Base-by-base conservation (phyloP, 2,113 vertebrate genomes). In the Dipodomys merriami region DNA sequence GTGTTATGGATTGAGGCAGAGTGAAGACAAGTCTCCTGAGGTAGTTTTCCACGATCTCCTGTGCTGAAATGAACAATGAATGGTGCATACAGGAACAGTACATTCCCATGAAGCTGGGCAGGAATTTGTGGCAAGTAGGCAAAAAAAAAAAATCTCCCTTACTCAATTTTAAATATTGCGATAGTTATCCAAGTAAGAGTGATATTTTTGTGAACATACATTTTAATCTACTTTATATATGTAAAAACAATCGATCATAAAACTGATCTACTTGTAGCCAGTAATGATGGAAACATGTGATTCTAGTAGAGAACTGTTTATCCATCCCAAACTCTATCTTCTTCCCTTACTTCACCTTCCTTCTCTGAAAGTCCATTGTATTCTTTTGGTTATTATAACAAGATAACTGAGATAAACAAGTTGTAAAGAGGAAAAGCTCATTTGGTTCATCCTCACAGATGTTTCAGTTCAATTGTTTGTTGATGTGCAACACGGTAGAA, bases 111-210 rank as follows among this genome's bases (percentile, higher is more conserved):
- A 83, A 57, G 5, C 44, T 73, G 25, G 27, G 16, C 16, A 12
- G 89, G 35, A 91, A 39, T 84, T 80, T 25, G 83, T 67, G 67
- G 53, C 62, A 92, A 95, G 67, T 25, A 13, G 16, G 30, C 33
- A 76, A 2, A 44, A 60, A 60, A 60, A 2, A 18, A 71, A 23
- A 67, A n/a, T 22, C 8, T 86, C 72, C 84, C n/a, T 84, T 4
- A 87, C 19, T 60, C 39, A 82, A 81, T 12, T 81, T 39, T 67
- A n/a, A 16, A 80, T 19, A 74, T 39, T 15, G 15, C 82, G 39
- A 64, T 44, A 44, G 16, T 80, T 23, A 9, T 20, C 35, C 30
- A 80, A 39, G 35, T 35, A 72, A 86, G 8, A 35, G 3, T 8
- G 19, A 57, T 44, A 10, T 22, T n/a, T 46, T 83, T 65, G 49